These are phyloP conservation scores for Lepidurus couesii DNA, from an alignment of 1,140 invertebrate genomes.

Conservation along the genomic window DNA sequence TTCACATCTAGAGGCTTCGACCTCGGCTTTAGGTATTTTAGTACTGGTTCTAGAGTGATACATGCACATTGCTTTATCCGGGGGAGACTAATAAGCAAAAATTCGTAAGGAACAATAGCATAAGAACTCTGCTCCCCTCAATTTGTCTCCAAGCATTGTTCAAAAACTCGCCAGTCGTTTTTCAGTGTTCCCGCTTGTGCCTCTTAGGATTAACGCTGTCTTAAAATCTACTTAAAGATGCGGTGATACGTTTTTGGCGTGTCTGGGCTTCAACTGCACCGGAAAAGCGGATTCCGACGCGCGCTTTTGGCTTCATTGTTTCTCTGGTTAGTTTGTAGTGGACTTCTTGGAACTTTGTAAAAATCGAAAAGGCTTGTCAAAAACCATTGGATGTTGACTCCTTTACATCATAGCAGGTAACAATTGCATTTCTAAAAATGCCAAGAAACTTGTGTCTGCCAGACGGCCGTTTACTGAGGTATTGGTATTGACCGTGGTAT, in stretches of 20 bases:
- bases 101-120: background rate
- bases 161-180: background rate
- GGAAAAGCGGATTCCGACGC: slow-evolving; percentile 3
- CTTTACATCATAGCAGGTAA: background rate
- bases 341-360: background rate
- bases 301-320: background rate
- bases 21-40: slow-evolving; percentile 9
- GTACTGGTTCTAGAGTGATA: slow-evolving; percentile 14
- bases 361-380: background rate
- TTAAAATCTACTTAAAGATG: background rate
- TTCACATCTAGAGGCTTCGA: slow-evolving; percentile 10
- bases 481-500: too few relatives aligned
- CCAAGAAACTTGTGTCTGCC: too few relatives aligned
- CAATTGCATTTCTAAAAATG: background rate
- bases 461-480: too few relatives aligned
- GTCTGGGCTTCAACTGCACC: background rate
- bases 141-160: background rate
- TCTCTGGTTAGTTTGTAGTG: background rate
- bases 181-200: background rate
- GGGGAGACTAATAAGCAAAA: background rate
- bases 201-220: slow-evolving; percentile 17
- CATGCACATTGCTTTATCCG: background rate
- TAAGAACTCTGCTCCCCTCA: background rate
- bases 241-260: background rate
- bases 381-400: background rate